Evolutionary conservation across 35 echinoderm and acorn worm species (phyloP), one percentile per base, ranked within the genome.

Genomic region (Holothuria glaberrima): DNA sequence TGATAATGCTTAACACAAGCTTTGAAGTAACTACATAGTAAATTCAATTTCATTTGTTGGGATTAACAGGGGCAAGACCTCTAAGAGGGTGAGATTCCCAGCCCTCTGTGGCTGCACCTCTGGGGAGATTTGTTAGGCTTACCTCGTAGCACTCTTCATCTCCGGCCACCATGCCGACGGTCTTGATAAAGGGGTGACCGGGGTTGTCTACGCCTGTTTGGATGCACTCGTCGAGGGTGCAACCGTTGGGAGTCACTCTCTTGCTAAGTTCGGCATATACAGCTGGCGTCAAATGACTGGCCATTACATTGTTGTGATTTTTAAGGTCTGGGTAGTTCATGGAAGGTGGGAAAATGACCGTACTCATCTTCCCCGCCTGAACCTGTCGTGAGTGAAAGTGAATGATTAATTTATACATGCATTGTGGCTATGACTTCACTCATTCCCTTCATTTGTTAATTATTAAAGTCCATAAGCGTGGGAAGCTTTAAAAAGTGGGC

Each of bases 201-300:
- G 93, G 97, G 91, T 99, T 99, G 88, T 99, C 97, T n/a, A 99
- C 97, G 6, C 97, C 97, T 6, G 97, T 99, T 54, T 99, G 97
- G 24, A 99, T 99, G 34, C 90, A 92, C 30, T 93, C 63, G 75
- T 99, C 97, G 29, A 99, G 48, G 57, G 97, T 99, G 76, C 58
- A 94, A 1, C 97, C 97, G 33, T 91, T 93, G 25, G 97, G 93
- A 22, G 97, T 99, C 50, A 74, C 38, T 21, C 61, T 79, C 12
- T 86, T 31, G 33, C 65, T 88, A 17, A 99, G 89, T 58, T 90
- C 86, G 86, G 88, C 91, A 68, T 99, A 99, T 10, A 99, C 89
- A 28, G 84, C 82, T 16, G 93, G 97, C 4, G 97, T 95, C 78
- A 99, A 80, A 61, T 93, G 90, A 24, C 82, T 88, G 22, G 97